Evolutionary conservation across 1,140 invertebrate species (phyloP).

Genomic region (Drosophila mojavensis): DNA sequence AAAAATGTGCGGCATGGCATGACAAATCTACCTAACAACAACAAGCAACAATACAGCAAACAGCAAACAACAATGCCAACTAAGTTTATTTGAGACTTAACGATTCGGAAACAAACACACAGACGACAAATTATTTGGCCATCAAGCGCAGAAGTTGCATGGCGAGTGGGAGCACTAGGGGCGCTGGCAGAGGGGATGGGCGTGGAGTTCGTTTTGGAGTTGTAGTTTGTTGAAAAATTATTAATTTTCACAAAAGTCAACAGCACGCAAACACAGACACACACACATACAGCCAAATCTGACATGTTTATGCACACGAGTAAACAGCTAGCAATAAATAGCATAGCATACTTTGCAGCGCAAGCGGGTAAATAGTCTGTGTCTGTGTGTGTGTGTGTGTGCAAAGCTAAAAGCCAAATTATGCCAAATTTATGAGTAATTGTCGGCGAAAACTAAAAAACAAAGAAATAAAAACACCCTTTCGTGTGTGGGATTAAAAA

Average conservation of each 20-base stretch:
- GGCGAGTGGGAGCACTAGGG: background rate
- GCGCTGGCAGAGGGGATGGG: too few relatives aligned
- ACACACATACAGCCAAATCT: slow-evolving; percentile 38
- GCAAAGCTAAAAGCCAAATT: background rate
- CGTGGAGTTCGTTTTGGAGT: background rate
- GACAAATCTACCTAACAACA: slow-evolving; percentile 68
- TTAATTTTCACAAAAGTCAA: slow-evolving; percentile 77
- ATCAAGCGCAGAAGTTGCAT: slow-evolving; percentile 70
- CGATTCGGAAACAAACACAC: slow-evolving; percentile 76
- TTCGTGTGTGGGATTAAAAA: background rate
- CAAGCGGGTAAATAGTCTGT: background rate
- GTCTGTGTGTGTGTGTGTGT: background rate
- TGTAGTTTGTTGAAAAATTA: slow-evolving; percentile 59
- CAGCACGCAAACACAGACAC: slow-evolving; percentile 17
- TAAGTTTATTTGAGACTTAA: slow-evolving; percentile 72
- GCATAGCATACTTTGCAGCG: slow-evolving; percentile 60
- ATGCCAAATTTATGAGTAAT: slow-evolving; percentile 37
- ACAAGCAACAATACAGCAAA: slow-evolving; percentile 27
- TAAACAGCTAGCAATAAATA: slow-evolving; percentile 56
- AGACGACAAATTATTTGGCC: slow-evolving; percentile 80
- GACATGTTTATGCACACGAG: slow-evolving; percentile 71
- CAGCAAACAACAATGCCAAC: slow-evolving; percentile 22
- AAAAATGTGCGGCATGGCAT: slow-evolving; percentile 61
- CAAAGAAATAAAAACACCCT: background rate
- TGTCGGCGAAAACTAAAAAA: slow-evolving; percentile 5